Conservation (phyloP, 2,888 invertebrate genomes). For the Odontocerum albicorne region DNA sequence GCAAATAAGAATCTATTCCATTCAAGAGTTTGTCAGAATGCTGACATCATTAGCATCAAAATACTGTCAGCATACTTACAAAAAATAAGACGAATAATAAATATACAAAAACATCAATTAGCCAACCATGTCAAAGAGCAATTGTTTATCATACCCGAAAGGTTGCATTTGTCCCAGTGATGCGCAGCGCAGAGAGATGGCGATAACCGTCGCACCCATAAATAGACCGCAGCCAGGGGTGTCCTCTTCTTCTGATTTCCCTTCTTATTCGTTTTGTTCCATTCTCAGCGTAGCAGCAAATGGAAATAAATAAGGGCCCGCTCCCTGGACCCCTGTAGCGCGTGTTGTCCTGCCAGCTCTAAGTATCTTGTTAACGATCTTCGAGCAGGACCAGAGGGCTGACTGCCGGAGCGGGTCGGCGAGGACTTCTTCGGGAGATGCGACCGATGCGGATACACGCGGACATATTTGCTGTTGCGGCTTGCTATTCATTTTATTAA, state of each 20-base stretch:
- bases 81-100: no score
- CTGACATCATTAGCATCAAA: no score
- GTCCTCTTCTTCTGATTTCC: conserved; percentile 9
- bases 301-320: conserved; percentile 21
- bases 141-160: conserved; percentile 4
- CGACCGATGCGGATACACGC: no score
- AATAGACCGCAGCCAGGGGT: conserved; percentile 31
- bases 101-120: no score
- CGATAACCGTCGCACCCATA: conserved; percentile 34
- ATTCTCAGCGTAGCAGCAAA: conserved; percentile 5
- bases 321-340: conserved; percentile 32
- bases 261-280: conserved; percentile 21
- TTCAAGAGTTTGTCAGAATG: no score
- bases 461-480: no score
- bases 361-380: conserved; percentile 37
- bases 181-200: conserved; percentile 22
- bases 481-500: no score
- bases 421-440: no score
- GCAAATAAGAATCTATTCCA: no score
- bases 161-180: conserved; percentile 2
- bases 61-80: no score
- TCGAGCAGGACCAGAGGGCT: conserved; percentile 6
- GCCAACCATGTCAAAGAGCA: no score
- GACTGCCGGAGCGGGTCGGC: no score
- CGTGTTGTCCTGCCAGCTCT: conserved; percentile 34